These are phyloP conservation scores for Cryptophagus acutangulus DNA, from an alignment of 2,888 invertebrate species.

Conservation along the genomic window DNA sequence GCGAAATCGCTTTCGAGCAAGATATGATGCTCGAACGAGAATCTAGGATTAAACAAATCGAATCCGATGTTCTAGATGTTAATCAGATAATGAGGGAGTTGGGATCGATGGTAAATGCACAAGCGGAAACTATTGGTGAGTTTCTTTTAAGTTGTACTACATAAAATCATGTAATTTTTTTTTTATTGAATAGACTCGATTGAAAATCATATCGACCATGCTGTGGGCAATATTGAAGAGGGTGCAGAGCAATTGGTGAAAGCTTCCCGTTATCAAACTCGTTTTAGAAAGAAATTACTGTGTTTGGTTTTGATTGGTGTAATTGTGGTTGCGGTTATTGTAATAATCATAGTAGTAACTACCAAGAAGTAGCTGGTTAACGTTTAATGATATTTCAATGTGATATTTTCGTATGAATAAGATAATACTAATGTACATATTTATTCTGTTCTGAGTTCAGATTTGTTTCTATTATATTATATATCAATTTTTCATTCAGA, in stretches of 20 bases:
- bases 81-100: slow-evolving; percentile 78
- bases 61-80: slow-evolving; percentile 76
- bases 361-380: no score
- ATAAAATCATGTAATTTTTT: slow-evolving; percentile 9
- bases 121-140: slow-evolving; percentile 67
- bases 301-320: slow-evolving; percentile 63
- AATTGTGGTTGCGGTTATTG: slow-evolving; percentile 62
- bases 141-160: slow-evolving; percentile 4
- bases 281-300: slow-evolving; percentile 69
- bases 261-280: slow-evolving; percentile 73
- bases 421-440: no score
- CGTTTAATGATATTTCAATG: no score
- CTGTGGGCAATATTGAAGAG: slow-evolving; percentile 70
- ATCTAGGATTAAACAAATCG: slow-evolving; percentile 72
- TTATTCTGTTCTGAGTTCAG: no score
- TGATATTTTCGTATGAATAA: no score
- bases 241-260: slow-evolving; percentile 75
- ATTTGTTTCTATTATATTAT: no score
- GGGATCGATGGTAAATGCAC: slow-evolving; percentile 64
- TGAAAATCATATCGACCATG: slow-evolving; percentile 73
- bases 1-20: slow-evolving; percentile 70
- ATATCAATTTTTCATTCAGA: no score
- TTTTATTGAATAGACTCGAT: slow-evolving; percentile 77
- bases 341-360: slow-evolving; percentile 62
- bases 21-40: slow-evolving; percentile 77